Percentiles rank a stretch among this genome's conserved stretches.
Evolutionary conservation across 2,113 vertebrate species (phyloP).

Genomic region (Colossoma macropomum): DNA sequence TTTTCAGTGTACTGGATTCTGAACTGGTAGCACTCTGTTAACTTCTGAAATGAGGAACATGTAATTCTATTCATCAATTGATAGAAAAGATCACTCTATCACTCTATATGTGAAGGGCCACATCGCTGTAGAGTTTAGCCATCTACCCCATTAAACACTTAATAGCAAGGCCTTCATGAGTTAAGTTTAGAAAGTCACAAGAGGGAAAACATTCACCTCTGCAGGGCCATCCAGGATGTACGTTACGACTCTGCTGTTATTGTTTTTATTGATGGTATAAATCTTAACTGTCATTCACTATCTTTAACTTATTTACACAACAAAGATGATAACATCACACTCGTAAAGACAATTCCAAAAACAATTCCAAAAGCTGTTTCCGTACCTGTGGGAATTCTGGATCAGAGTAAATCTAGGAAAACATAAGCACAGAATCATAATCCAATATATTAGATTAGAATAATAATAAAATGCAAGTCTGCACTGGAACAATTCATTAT

Average conservation of each 20-base stretch:
- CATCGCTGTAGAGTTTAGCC: too few species aligned
- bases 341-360: background rate
- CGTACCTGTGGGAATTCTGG: conserved; percentile 87
- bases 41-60: conserved; percentile 79
- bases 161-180: too few species aligned
- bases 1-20: conserved; percentile 86
- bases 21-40: conserved; percentile 96
- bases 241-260: too few species aligned
- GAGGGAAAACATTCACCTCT: too few species aligned
- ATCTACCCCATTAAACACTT: too few species aligned
- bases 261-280: background rate
- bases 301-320: background rate
- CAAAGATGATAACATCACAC: background rate
- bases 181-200: too few species aligned
- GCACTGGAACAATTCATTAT: too few species aligned
- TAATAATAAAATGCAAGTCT: background rate
- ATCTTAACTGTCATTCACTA: background rate
- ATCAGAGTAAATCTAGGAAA: conserved; percentile 86
- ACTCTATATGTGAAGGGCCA: too few species aligned
- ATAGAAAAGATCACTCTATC: background rate
- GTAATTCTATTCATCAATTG: background rate
- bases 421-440: background rate
- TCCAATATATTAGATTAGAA: background rate
- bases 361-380: background rate
- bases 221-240: too few species aligned